Percentiles rank a stretch among this genome's conserved stretches.
These are phyloP conservation scores for Strigamia crassipes DNA, from an alignment of 2,888 invertebrate genomes.

Conservation along the genomic window DNA sequence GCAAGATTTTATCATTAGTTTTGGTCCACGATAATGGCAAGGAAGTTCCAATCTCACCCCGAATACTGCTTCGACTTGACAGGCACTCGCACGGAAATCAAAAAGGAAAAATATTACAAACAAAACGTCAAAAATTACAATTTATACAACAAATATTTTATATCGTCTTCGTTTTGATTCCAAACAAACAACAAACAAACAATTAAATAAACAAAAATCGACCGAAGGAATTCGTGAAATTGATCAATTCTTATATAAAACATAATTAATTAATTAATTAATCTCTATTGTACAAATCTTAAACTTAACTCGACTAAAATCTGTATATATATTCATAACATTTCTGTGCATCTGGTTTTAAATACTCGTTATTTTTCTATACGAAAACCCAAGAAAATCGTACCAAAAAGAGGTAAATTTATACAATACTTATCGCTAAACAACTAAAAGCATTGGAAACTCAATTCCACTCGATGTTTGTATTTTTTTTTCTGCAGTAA, in stretches of 20 bases:
- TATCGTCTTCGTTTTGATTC: neutral
- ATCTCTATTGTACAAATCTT: neutral
- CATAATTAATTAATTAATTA: neutral
- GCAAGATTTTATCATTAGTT: slow-evolving; percentile 36
- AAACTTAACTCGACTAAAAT: slow-evolving; percentile 13
- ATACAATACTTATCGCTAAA: neutral
- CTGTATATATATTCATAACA: neutral
- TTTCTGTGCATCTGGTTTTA: slow-evolving; percentile 27
- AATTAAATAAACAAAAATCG: neutral
- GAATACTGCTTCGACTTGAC: slow-evolving; percentile 33
- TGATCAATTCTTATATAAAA: neutral
- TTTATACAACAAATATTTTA: neutral
- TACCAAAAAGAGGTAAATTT: neutral
- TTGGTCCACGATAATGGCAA: slow-evolving; percentile 42
- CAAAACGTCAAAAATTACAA: neutral
- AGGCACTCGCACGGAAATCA: slow-evolving; percentile 25
- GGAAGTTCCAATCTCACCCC: slow-evolving; percentile 35
- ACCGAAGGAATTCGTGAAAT: neutral
- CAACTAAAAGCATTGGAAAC: slow-evolving; percentile 33
- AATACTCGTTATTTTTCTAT: neutral
- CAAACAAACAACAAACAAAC: neutral
- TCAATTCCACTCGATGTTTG: too few relatives aligned
- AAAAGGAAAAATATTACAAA: neutral
- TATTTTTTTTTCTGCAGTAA: neutral
- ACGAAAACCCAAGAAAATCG: neutral